Conservation (phyloP, 2,888 invertebrate species). For the Melanophora roralis region DNA sequence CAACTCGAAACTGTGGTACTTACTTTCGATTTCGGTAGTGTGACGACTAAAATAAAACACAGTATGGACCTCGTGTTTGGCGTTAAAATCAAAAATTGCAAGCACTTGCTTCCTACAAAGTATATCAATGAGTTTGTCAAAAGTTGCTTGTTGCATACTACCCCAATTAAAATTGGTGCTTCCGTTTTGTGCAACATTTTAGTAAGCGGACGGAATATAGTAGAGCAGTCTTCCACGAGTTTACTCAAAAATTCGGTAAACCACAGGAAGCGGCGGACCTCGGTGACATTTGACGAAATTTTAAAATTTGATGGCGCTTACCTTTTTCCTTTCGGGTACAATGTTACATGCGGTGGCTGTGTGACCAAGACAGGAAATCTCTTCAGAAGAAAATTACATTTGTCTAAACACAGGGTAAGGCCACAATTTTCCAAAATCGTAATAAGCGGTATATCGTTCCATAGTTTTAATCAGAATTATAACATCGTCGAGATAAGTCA, state of each 20-base stretch:
- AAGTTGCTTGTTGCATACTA: constrained; percentile 12
- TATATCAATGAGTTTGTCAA: neutral
- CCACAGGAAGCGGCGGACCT: constrained; percentile 46
- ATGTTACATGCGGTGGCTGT: neutral
- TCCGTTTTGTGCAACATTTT: constrained; percentile 6
- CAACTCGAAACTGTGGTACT: too few relatives aligned
- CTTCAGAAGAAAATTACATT: constrained; percentile 44
- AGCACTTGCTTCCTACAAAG: neutral
- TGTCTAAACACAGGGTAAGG: constrained; percentile 46
- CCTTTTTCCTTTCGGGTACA: neutral
- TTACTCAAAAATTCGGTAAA: constrained; percentile 58
- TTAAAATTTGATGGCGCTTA: constrained; percentile 11
- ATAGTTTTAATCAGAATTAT: constrained; percentile 47
- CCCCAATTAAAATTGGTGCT: constrained; percentile 12
- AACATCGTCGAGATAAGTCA: constrained; percentile 53
- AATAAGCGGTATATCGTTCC: neutral
- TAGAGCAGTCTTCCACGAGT: constrained; percentile 48
- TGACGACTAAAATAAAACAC: constrained; percentile 21
- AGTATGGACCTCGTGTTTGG: constrained; percentile 8
- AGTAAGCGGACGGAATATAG: constrained; percentile 41
- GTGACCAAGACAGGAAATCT: constrained; percentile 38
- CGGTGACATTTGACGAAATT: constrained; percentile 24
- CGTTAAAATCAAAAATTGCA: neutral
- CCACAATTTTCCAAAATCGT: constrained; percentile 5
- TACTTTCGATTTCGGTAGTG: too few relatives aligned